A percentile compares a stretch with the other conserved stretches of the same genome.
phyloP scores from a whole-genome alignment of 2,888 invertebrate genomes.

The Scaptomyza tumidula region DNA sequence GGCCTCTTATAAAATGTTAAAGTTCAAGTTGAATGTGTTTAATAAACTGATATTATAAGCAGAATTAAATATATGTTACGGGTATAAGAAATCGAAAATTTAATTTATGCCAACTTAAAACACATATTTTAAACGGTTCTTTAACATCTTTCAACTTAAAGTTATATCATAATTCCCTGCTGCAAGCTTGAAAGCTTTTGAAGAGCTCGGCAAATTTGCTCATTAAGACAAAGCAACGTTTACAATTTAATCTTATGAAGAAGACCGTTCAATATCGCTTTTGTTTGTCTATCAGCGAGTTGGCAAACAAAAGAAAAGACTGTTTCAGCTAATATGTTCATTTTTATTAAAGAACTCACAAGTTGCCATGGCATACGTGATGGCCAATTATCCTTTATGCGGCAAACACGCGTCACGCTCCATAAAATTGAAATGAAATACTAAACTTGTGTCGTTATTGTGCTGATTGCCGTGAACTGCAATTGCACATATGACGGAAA shows the following conservation, averaged over 20 bases:
- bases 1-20: not conserved
- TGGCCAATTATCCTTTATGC: conserved; percentile 70
- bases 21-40: not conserved
- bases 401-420: conserved; percentile 64
- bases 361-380: conserved; percentile 36
- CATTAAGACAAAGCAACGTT: not conserved
- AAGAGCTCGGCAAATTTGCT: conserved; percentile 7
- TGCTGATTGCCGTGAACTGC: conserved; percentile 78
- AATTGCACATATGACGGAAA: conserved; percentile 57
- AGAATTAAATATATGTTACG: too few species aligned
- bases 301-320: not conserved
- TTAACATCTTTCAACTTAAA: not conserved
- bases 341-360: conserved; percentile 24
- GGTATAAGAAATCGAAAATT: too few species aligned
- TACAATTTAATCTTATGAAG: conserved; percentile 2
- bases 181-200: conserved; percentile 2
- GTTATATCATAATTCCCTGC: not conserved
- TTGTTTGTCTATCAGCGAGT: conserved; percentile 19
- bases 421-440: conserved; percentile 78
- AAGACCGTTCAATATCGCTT: not conserved
- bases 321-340: conserved; percentile 18
- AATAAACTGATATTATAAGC: not conserved
- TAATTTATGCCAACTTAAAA: too few species aligned
- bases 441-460: conserved; percentile 70
- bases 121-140: not conserved